phyloP scores from a whole-genome alignment of 2,113 vertebrate species.

The Colaptes auratus region DNA sequence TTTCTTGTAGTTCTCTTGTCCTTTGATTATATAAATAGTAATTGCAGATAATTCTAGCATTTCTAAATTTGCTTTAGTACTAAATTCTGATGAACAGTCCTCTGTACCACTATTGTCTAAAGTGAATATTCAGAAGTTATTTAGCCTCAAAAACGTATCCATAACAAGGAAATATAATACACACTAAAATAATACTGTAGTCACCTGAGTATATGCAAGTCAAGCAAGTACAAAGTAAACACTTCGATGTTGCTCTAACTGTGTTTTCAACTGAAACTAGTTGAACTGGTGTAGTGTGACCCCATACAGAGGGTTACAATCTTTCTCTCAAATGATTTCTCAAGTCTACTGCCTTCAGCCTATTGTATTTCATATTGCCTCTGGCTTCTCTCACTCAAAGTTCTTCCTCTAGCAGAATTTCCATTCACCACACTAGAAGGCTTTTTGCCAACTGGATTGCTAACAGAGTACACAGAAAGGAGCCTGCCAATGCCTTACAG shows the following conservation, averaged over 20 bases:
- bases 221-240: background rate
- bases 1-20: background rate
- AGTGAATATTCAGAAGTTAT: background rate
- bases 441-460: conserved; percentile 42
- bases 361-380: background rate
- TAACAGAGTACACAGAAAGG: conserved; percentile 52
- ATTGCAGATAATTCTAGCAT: background rate
- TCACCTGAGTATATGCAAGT: background rate
- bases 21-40: background rate
- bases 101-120: background rate
- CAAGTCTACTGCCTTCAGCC: background rate
- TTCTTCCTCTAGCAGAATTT: conserved; percentile 35
- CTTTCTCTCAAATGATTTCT: background rate
- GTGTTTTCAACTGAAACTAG: conserved; percentile 18
- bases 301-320: background rate
- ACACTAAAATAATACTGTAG: background rate
- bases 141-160: background rate
- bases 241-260: background rate
- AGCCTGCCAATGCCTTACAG: conserved; percentile 39
- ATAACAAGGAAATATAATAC: background rate
- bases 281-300: background rate
- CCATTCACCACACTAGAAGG: conserved; percentile 28
- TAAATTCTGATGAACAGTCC: background rate
- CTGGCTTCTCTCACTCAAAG: conserved; percentile 18
- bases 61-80: background rate